Evolutionary conservation across 2,113 vertebrate species (phyloP).

Genomic region (Bubo blakistoni): DNA sequence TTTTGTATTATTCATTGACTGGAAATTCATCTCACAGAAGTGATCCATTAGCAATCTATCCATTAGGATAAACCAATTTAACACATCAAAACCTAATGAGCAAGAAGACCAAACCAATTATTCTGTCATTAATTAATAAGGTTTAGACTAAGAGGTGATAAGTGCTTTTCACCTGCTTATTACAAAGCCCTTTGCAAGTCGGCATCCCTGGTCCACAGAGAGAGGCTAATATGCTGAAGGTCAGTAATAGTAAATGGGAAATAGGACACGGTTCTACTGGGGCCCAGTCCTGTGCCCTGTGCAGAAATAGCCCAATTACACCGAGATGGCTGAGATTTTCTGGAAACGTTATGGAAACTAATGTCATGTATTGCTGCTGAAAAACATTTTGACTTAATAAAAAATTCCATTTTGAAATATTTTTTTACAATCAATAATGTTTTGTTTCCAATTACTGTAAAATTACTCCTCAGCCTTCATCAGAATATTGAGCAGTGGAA

Average conservation of each 20-base stretch:
- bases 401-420: neutral
- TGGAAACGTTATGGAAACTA: neutral
- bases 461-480: neutral
- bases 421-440: neutral
- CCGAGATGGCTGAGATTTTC: neutral
- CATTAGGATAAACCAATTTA: neutral
- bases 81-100: neutral
- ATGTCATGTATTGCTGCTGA: neutral
- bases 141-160: neutral
- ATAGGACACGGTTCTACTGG: accelerated
- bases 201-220: neutral
- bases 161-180: neutral
- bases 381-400: neutral
- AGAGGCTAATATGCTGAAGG: neutral
- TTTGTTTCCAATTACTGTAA: neutral
- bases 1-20: neutral
- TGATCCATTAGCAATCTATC: neutral
- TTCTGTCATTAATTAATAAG: neutral
- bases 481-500: neutral
- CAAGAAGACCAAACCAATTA: neutral
- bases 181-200: neutral
- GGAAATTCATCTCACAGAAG: neutral
- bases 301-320: neutral
- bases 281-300: neutral
- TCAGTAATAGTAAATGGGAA: neutral